Conservation (phyloP, 2,113 vertebrate species). For the Nannospalax galili region DNA sequence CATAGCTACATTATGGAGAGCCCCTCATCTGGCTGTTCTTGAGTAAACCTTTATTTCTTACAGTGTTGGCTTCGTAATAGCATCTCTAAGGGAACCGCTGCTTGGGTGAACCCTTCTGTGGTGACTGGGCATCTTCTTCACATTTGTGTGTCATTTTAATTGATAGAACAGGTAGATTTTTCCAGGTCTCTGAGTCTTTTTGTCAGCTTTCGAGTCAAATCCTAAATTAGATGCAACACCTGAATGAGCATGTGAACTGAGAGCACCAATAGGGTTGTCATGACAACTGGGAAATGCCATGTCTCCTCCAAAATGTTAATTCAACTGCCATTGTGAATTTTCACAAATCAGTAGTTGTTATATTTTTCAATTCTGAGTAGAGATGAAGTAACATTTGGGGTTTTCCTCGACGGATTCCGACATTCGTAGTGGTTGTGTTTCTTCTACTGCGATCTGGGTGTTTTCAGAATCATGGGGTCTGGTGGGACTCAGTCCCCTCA, state of each 20-base stretch:
- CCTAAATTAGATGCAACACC: constrained; percentile 33
- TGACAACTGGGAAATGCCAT: constrained; percentile 62
- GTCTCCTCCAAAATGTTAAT: constrained; percentile 43
- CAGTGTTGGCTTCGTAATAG: background rate
- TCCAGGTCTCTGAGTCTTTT: background rate
- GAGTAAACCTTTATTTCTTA: constrained; percentile 29
- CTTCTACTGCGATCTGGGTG: background rate
- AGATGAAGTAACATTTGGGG: constrained; percentile 32
- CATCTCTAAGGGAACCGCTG: constrained; percentile 49
- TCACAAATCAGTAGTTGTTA: constrained; percentile 2
- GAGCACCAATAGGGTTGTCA: constrained; percentile 57
- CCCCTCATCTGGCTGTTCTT: background rate
- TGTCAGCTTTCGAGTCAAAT: background rate
- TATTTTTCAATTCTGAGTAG: background rate
- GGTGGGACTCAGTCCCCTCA: background rate
- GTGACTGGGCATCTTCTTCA: background rate
- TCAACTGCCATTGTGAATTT: constrained; percentile 23
- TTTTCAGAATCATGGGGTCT: background rate
- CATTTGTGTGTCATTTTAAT: background rate
- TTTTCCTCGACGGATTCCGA: constrained; percentile 39
- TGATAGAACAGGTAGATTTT: constrained; percentile 33
- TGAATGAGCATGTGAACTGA: background rate
- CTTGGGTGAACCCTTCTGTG: background rate
- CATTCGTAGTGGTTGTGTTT: background rate
- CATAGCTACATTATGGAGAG: background rate